phyloP scores from a whole-genome alignment of 2,888 invertebrate genomes.

The Drosophila ochracea region DNA sequence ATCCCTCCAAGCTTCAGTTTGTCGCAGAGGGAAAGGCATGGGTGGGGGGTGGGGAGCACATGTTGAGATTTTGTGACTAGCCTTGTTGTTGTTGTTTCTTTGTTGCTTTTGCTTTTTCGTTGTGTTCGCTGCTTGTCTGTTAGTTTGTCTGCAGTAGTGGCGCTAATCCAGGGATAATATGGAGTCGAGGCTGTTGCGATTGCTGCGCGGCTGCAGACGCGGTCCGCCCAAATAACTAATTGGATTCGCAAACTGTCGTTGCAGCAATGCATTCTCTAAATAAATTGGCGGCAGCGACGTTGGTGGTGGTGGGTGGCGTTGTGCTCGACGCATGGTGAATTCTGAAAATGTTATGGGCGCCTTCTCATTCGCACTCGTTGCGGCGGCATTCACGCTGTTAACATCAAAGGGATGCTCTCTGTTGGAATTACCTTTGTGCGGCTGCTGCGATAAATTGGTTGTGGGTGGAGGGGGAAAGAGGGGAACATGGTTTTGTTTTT shows the following conservation, averaged over 20 bases:
- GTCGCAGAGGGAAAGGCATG: background rate
- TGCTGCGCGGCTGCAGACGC: constrained; percentile 85
- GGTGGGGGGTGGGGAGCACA: background rate
- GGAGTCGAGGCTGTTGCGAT: constrained; percentile 88
- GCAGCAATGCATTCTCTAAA: constrained; percentile 71
- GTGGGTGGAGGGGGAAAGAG: constrained; percentile 30
- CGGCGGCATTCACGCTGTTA: constrained; percentile 41
- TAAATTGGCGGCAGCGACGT: constrained; percentile 86
- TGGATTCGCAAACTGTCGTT: constrained; percentile 87
- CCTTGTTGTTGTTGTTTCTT: constrained; percentile 11
- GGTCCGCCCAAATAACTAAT: constrained; percentile 90
- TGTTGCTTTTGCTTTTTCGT: background rate
- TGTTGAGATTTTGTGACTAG: constrained; percentile 55
- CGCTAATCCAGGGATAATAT: constrained; percentile 88
- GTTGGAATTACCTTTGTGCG: constrained; percentile 63
- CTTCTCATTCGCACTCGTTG: constrained; percentile 37
- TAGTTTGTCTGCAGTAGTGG: background rate
- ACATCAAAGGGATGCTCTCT: constrained; percentile 66
- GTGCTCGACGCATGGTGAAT: constrained; percentile 16
- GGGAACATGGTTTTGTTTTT: constrained; percentile 1
- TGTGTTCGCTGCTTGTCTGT: background rate
- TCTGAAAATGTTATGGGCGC: constrained; percentile 12
- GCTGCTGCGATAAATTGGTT: constrained; percentile 59
- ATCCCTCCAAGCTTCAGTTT: background rate
- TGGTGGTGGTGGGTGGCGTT: constrained; percentile 13